Percentiles rank a stretch among this genome's conserved stretches.
Conservation (phyloP, 2,888 invertebrate species). For the Dynastes maya region DNA sequence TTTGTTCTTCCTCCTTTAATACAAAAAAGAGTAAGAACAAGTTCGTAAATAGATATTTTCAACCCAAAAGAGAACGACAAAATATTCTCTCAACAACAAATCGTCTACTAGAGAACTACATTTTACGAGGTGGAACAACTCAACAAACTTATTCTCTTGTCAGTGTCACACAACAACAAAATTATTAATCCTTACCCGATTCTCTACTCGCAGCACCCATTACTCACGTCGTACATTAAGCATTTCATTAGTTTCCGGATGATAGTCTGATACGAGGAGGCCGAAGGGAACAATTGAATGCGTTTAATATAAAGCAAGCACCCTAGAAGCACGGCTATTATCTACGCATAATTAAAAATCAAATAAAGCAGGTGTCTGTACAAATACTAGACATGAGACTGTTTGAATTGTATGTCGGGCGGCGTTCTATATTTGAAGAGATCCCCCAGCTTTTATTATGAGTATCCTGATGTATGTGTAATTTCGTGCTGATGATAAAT, state of each 20-base stretch:
- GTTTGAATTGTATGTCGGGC: background rate
- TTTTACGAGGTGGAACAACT: too few species aligned
- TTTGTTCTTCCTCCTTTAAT: too few species aligned
- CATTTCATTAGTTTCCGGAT: slow-evolving; percentile 50
- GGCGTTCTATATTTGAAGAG: slow-evolving; percentile 5
- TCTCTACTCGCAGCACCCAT: slow-evolving; percentile 30
- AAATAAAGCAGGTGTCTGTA: slow-evolving; percentile 60
- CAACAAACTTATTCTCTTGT: too few species aligned
- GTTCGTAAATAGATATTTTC: too few species aligned
- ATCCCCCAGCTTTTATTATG: background rate
- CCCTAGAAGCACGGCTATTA: slow-evolving; percentile 52
- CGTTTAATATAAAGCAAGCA: slow-evolving; percentile 39
- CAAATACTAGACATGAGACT: slow-evolving; percentile 51
- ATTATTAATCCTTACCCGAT: slow-evolving; percentile 34
- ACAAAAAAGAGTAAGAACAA: too few species aligned
- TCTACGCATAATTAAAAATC: slow-evolving; percentile 60
- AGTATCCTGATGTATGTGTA: background rate
- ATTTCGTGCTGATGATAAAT: background rate
- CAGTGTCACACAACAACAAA: slow-evolving; percentile 10
- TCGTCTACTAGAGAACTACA: too few species aligned
- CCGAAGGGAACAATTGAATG: slow-evolving; percentile 28
- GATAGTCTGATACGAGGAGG: slow-evolving; percentile 19
- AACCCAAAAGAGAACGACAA: too few species aligned
- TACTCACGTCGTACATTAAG: slow-evolving; percentile 49
- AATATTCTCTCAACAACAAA: too few species aligned